Percentiles rank a stretch among this genome's conserved stretches.
These are phyloP conservation scores for Anhinga anhinga DNA, from an alignment of 2,113 vertebrate genomes.

Conservation along the genomic window DNA sequence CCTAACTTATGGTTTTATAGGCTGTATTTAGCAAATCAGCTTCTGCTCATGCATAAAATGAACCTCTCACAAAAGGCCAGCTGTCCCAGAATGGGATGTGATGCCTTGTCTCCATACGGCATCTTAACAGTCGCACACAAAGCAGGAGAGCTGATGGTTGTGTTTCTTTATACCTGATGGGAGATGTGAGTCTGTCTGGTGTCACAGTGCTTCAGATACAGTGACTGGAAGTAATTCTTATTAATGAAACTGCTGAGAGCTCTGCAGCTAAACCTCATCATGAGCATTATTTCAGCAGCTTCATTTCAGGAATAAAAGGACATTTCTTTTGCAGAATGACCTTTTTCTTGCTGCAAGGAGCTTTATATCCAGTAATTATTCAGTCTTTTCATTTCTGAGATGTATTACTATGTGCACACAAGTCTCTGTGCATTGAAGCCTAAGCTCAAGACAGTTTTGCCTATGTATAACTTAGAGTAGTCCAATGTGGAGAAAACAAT, in stretches of 20 bases:
- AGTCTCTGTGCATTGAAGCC: not conserved
- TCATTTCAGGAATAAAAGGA: not conserved
- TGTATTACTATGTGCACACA: not conserved
- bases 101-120: not conserved
- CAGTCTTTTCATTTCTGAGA: not conserved
- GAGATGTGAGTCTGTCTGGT: not conserved
- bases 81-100: not conserved
- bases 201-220: not conserved
- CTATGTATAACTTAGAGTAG: not conserved
- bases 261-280: not conserved
- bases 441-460: not conserved
- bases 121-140: not conserved
- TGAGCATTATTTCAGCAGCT: not conserved
- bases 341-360: not conserved
- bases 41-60: not conserved
- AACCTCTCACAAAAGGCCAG: not conserved
- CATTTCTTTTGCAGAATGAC: not conserved
- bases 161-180: not conserved
- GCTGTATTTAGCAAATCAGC: not conserved
- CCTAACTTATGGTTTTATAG: not conserved
- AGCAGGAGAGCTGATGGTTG: not conserved
- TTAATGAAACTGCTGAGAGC: not conserved
- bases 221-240: not conserved
- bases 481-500: not conserved
- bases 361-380: not conserved